These are phyloP conservation scores for Lanius ludovicianus DNA, from an alignment of 2,113 vertebrate genomes.

Conservation along the genomic window DNA sequence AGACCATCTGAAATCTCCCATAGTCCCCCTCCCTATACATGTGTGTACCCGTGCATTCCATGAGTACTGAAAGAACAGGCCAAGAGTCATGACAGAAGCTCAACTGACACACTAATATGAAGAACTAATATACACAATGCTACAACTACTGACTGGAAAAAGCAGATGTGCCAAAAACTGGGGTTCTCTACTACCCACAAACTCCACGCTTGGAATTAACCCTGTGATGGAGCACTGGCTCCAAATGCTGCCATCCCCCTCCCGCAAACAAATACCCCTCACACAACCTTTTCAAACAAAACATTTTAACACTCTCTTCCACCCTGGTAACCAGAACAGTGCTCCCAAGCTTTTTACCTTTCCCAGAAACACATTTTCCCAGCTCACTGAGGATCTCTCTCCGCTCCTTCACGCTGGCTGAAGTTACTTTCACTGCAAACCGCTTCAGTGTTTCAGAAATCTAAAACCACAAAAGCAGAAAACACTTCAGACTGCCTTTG, in stretches of 20 bases:
- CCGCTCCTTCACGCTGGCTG: conserved; percentile 92
- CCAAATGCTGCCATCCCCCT: accelerated
- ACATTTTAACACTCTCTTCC: neutral
- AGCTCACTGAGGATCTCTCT: conserved; percentile 88
- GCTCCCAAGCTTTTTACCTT: conserved; percentile 75
- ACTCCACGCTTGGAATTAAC: accelerated
- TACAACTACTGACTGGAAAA: neutral
- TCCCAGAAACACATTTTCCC: conserved; percentile 84
- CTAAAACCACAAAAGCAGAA: conserved; percentile 53
- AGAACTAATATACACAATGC: neutral
- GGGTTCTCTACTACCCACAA: neutral
- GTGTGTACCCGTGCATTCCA: neutral
- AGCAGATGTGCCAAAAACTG: neutral
- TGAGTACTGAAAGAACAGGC: neutral
- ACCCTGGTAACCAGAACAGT: neutral
- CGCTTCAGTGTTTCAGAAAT: conserved; percentile 94
- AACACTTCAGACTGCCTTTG: neutral
- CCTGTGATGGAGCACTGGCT: neutral
- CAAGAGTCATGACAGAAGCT: neutral
- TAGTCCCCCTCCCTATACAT: no score
- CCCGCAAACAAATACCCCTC: neutral
- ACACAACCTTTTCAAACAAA: neutral
- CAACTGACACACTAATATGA: neutral
- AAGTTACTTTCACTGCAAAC: conserved; percentile 93
- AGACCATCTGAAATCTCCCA: neutral